A percentile compares a stretch with the other conserved stretches of the same genome.
phyloP scores from a whole-genome alignment of 2,888 invertebrate species.

The Calameuta idolon region DNA sequence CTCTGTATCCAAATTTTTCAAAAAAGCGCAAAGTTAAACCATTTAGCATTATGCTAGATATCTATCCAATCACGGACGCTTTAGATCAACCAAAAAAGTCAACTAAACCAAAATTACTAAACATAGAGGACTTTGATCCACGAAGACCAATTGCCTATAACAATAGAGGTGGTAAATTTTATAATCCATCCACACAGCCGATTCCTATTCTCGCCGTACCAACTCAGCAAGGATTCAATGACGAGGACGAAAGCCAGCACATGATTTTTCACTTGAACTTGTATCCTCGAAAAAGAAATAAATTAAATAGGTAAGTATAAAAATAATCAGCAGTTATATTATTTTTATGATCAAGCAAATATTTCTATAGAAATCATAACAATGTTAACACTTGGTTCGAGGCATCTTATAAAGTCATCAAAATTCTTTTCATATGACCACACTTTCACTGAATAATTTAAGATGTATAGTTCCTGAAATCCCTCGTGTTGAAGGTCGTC shows the following conservation, averaged over 20 bases:
- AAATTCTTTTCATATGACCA: no score
- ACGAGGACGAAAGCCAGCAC: conserved; percentile 68
- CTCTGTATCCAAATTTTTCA: conserved; percentile 28
- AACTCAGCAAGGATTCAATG: conserved; percentile 38
- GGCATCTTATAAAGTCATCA: no score
- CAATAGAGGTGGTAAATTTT: conserved; percentile 43
- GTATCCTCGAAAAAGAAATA: conserved; percentile 70
- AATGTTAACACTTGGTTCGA: no score
- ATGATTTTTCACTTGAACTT: conserved; percentile 77
- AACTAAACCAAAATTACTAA: not conserved
- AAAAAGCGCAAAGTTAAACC: conserved; percentile 67
- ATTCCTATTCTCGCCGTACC: conserved; percentile 42
- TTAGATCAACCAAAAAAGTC: conserved; percentile 39
- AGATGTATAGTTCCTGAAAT: no score
- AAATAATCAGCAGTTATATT: not conserved
- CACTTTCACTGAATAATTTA: no score
- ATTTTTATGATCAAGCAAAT: no score
- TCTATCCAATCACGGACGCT: conserved; percentile 71
- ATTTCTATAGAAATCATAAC: no score
- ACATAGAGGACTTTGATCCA: conserved; percentile 47
- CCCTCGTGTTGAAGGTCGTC: no score
- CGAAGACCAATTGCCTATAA: conserved; percentile 44
- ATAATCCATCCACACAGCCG: conserved; percentile 34
- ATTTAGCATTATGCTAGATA: conserved; percentile 76
- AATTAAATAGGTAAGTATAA: conserved; percentile 47